These are phyloP conservation scores for Drosophila buzzatii DNA, from an alignment of 2,888 invertebrate species.

Conservation along the genomic window DNA sequence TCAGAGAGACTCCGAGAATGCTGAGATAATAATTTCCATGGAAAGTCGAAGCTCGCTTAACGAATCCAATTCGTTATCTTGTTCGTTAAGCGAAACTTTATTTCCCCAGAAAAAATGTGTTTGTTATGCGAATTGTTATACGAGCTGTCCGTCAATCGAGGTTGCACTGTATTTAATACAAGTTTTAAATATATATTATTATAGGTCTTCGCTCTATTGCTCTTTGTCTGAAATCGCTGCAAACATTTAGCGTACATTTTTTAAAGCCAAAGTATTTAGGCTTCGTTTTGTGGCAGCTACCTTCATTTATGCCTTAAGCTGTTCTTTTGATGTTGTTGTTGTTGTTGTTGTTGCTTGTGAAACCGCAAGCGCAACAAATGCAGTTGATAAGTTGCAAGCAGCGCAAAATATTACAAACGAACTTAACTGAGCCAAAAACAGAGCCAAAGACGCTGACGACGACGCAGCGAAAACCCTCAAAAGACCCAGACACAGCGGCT, in stretches of 20 bases:
- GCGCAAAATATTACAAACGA: constrained; percentile 48
- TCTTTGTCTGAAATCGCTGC: too few species aligned
- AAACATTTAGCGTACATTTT: background rate
- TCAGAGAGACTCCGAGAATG: too few species aligned
- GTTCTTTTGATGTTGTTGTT: constrained; percentile 11
- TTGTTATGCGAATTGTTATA: too few species aligned
- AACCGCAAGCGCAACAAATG: constrained; percentile 76
- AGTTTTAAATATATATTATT: too few species aligned
- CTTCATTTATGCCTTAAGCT: constrained; percentile 6
- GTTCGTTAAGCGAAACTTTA: too few species aligned
- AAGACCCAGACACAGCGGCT: constrained; percentile 24
- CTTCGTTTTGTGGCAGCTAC: constrained; percentile 17
- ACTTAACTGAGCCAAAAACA: constrained; percentile 18
- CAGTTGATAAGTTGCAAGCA: constrained; percentile 64
- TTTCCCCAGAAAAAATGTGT: too few species aligned
- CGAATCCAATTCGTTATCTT: too few species aligned
- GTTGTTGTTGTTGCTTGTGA: constrained; percentile 30
- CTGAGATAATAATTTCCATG: too few species aligned
- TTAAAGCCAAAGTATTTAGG: constrained; percentile 17
- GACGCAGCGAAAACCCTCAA: constrained; percentile 28
- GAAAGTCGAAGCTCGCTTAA: too few species aligned
- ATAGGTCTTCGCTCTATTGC: too few species aligned
- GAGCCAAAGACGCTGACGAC: constrained; percentile 32
- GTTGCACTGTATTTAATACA: too few species aligned
- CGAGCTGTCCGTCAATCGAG: too few species aligned